Evolutionary conservation across 2,797 vertebrate genomes (phyloP).

Genomic region (Acridotheres tristis): DNA sequence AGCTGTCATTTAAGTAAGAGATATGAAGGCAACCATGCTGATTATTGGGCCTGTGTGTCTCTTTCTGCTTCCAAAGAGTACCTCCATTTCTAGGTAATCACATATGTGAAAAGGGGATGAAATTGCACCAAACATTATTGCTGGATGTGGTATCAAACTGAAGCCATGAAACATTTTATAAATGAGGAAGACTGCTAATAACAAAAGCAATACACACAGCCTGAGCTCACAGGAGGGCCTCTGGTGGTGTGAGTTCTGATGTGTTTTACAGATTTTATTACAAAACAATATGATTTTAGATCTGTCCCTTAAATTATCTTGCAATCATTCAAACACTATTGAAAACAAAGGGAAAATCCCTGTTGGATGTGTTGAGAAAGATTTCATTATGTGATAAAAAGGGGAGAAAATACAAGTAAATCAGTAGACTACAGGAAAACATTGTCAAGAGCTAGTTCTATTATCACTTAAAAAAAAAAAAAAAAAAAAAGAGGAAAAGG

Average conservation of each 20-base stretch:
- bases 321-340: not conserved
- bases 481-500: not conserved
- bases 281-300: not conserved
- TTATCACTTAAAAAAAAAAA: not conserved
- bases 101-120: not conserved
- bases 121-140: not conserved
- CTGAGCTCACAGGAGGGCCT: not conserved
- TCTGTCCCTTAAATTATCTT: not conserved
- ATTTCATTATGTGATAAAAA: not conserved
- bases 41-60: not conserved
- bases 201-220: not conserved
- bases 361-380: not conserved
- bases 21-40: not conserved
- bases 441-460: not conserved
- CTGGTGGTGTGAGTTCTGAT: not conserved
- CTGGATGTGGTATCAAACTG: not conserved
- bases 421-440: not conserved
- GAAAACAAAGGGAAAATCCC: not conserved
- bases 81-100: not conserved
- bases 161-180: not conserved
- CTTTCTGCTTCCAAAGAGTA: not conserved
- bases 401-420: not conserved
- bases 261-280: not conserved
- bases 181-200: not conserved
- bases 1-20: not conserved